Evolutionary conservation across 2,797 vertebrate species (phyloP).

Genomic region (Pantherophis vulpinus): DNA sequence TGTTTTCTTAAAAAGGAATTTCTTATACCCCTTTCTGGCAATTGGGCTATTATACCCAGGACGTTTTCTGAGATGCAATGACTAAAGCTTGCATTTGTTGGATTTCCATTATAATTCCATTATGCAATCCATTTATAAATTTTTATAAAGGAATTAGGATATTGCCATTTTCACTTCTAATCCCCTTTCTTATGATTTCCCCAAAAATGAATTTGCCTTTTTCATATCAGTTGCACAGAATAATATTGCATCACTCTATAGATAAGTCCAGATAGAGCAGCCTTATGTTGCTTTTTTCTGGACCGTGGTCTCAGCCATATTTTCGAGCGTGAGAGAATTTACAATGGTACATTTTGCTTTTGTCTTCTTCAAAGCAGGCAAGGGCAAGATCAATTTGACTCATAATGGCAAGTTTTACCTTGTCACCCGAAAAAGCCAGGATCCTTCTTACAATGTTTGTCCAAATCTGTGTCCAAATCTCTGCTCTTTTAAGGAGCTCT

Average conservation of each 20-base stretch:
- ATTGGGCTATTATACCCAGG: background rate
- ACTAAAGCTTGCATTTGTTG: background rate
- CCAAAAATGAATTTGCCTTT: background rate
- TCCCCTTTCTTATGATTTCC: background rate
- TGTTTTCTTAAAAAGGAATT: background rate
- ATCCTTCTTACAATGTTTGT: background rate
- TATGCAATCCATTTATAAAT: background rate
- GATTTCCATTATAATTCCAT: background rate
- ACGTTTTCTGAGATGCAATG: background rate
- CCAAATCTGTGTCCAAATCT: background rate
- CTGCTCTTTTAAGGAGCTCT: background rate
- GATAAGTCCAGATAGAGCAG: background rate
- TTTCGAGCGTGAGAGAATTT: background rate
- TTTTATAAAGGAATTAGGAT: background rate
- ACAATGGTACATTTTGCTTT: background rate
- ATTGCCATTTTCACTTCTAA: background rate
- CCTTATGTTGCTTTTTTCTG: background rate
- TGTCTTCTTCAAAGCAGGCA: background rate
- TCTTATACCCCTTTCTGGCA: background rate
- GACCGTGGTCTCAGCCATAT: background rate
- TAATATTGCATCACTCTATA: background rate
- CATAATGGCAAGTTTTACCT: background rate
- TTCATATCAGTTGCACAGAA: background rate
- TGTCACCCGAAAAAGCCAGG: background rate
- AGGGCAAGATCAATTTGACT: background rate